These are phyloP conservation scores for Ptilonorhynchus violaceus DNA, from an alignment of 2,113 vertebrate species.

Conservation along the genomic window DNA sequence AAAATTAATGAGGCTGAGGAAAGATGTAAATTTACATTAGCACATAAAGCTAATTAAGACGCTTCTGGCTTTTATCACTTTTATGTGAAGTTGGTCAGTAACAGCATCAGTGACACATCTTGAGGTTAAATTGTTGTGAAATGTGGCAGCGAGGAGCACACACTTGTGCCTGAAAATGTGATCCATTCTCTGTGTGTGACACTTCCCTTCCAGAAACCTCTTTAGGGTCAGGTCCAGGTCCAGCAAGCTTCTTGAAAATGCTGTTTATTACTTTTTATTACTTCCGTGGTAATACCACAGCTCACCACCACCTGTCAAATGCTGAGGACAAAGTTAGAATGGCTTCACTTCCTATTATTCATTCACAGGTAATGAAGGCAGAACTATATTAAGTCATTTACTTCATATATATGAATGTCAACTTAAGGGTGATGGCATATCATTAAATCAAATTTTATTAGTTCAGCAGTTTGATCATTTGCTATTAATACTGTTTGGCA, in stretches of 20 bases:
- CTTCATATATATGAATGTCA: neutral
- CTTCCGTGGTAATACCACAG: neutral
- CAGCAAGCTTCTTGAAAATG: neutral
- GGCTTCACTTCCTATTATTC: neutral
- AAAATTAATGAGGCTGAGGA: neutral
- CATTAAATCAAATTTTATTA: constrained; percentile 1
- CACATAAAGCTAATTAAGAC: neutral
- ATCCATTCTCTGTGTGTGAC: neutral
- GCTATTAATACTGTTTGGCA: neutral
- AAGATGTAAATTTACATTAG: neutral
- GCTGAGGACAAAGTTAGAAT: neutral
- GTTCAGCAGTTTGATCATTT: neutral
- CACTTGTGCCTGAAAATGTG: neutral
- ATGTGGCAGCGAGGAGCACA: neutral
- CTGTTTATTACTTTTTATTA: neutral
- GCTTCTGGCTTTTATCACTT: neutral
- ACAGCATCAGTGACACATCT: neutral
- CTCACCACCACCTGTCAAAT: neutral
- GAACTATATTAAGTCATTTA: neutral
- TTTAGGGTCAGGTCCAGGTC: neutral
- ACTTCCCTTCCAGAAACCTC: neutral
- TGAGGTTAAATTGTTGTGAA: neutral
- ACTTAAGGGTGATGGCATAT: neutral
- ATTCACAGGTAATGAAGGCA: neutral
- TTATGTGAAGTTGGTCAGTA: neutral